Evolutionary conservation across 2,888 invertebrate species (phyloP), one percentile per base, ranked within the genome.

Genomic region (Craniophora ligustri): DNA sequence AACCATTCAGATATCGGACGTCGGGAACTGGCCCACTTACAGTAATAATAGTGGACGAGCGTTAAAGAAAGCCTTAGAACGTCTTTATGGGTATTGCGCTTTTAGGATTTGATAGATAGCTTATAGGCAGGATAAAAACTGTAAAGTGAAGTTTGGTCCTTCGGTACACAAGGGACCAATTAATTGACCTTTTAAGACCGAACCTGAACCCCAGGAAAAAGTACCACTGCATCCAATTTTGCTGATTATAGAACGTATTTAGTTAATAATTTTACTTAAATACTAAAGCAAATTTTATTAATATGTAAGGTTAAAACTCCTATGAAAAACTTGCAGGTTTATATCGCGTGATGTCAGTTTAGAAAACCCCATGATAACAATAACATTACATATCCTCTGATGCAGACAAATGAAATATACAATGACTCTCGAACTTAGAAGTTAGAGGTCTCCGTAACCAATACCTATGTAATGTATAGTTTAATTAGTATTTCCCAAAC

Each of bases 1-100:
- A 89, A 89, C 82, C 82, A 89, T 85, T 81, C 77, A 70, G 82
- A 86, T 87, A 89, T 87, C 82, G 82, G 84, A 78, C 81, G 81
- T 79, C 81, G 77, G 73, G 42, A 72, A 76, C 75, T 79, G 76
- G 79, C 68, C 76, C 76, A 68, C 74, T 81, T 72, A 74, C 60
- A 78, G 72, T 78, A 81, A 82, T 80, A 81, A 76, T 76, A 77
- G 76, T 70, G 64, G 72, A 66, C 63, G 44, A 58, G 47, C 61
- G 54, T 60, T 67, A 78, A 76, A 79, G 74, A 73, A 68, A 74
- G 64, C 60, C 58, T 46, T 57, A 64, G 48, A 57, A 42, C 40
- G 35, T 42, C 41, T 68, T 62, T 62, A 58, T 49, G 48, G 21
- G 32, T 51, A 36, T 45, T 55, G 40, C 31, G 53, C 41, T 58